These are phyloP conservation scores for Xenopus tropicalis DNA, from an alignment of 2,113 vertebrate genomes.

Conservation along the genomic window DNA sequence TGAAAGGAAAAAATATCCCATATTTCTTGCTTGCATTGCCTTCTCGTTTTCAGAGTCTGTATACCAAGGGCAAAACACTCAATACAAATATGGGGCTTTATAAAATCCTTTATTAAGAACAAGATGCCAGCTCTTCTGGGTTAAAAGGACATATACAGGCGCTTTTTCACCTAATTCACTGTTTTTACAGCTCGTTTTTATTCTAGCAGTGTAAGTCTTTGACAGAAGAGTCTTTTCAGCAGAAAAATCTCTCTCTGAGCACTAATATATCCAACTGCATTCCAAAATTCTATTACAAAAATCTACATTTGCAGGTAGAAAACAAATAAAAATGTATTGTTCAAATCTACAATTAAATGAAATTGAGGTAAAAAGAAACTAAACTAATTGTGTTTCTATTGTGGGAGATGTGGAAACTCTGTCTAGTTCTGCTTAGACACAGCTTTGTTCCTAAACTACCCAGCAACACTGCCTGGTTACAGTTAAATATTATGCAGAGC, in stretches of 20 bases:
- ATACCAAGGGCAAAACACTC: conserved; percentile 33
- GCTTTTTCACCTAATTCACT: conserved; percentile 3
- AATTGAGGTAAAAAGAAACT: no score
- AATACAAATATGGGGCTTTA: conserved; percentile 35
- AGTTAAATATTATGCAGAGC: no score
- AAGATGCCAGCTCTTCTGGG: conserved; percentile 26
- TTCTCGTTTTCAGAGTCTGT: conserved; percentile 8
- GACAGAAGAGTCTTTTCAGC: conserved; percentile 17
- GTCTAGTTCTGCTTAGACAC: no score
- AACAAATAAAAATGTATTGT: neutral
- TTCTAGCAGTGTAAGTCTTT: conserved; percentile 21
- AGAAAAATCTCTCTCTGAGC: neutral
- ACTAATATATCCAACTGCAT: neutral
- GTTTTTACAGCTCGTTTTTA: conserved; percentile 11
- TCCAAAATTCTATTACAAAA: conserved; percentile 9
- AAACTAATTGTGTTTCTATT: no score
- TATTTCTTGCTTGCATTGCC: neutral
- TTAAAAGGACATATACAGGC: conserved; percentile 18
- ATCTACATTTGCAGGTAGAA: conserved; percentile 1
- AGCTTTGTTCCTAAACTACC: no score
- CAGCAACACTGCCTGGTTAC: no score
- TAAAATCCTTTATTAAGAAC: conserved; percentile 24
- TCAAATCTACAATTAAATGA: no score
- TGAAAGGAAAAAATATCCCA: conserved; percentile 2
- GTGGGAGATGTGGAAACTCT: no score